Evolutionary conservation across 2,888 invertebrate genomes (phyloP).

Genomic region (Lepidochitona cinerea): DNA sequence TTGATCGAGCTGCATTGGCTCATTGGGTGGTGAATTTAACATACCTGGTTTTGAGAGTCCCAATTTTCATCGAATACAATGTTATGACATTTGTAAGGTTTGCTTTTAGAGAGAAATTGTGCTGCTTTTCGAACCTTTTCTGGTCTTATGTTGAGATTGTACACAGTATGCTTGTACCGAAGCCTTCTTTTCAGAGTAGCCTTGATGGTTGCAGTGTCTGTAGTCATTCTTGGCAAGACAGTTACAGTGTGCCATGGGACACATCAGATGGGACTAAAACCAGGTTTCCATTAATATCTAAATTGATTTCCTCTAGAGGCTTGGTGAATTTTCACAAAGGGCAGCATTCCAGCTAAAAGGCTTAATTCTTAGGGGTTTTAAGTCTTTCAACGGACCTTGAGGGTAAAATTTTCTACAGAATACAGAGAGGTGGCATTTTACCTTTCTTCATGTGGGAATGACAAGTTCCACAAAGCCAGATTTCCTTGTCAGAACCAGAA

Average conservation of each 20-base stretch:
- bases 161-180: constrained; percentile 29
- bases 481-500: neutral
- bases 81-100: constrained; percentile 22
- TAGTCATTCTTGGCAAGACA: too few species aligned
- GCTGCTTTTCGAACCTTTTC: constrained; percentile 22
- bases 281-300: constrained; percentile 10
- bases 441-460: constrained; percentile 20
- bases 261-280: constrained; percentile 18
- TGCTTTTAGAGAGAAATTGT: constrained; percentile 11
- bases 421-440: constrained; percentile 24
- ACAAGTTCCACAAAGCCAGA: constrained; percentile 35
- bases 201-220: too few species aligned
- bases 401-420: neutral
- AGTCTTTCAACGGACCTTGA: constrained; percentile 1
- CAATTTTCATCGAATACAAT: constrained; percentile 1
- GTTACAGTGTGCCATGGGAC: constrained; percentile 12
- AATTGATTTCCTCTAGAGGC: constrained; percentile 15
- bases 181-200: constrained; percentile 30
- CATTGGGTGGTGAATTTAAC: too few species aligned
- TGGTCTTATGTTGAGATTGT: constrained; percentile 28
- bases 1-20: too few species aligned
- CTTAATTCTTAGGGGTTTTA: neutral
- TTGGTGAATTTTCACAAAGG: constrained; percentile 20
- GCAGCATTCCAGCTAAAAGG: constrained; percentile 13
- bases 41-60: neutral